Conservation (phyloP, 53 echinoderm and acorn worm species). For the Luidia sarsii region DNA sequence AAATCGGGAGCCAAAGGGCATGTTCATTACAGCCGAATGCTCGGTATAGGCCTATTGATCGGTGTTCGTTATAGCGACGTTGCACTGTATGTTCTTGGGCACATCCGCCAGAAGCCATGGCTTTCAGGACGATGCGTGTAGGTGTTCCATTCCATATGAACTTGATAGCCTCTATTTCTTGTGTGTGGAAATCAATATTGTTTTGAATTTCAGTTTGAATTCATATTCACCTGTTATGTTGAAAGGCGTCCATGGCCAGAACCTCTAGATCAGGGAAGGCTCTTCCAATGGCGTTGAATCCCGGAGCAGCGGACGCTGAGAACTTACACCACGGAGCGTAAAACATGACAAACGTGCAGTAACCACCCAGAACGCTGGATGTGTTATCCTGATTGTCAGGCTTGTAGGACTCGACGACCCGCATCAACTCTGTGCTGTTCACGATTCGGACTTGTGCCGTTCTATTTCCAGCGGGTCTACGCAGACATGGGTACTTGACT, state of each 20-base stretch:
- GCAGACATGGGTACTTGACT: constrained; percentile 33
- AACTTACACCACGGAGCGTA: constrained; percentile 90
- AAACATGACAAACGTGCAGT: constrained; percentile 88
- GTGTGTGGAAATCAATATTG: too few species aligned
- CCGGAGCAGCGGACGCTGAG: constrained; percentile 72
- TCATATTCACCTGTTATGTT: constrained; percentile 88
- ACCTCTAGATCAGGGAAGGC: constrained; percentile 78
- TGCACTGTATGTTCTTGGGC: too few species aligned
- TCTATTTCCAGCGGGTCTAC: constrained; percentile 4
- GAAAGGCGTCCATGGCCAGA: constrained; percentile 84
- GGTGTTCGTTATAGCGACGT: too few species aligned
- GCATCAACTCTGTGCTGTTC: constrained; percentile 53
- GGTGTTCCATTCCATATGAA: too few species aligned
- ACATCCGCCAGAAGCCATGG: too few species aligned
- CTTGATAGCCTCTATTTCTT: too few species aligned
- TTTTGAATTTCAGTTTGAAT: too few species aligned
- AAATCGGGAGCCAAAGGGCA: too few species aligned
- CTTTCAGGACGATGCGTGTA: too few species aligned
- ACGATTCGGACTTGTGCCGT: constrained; percentile 43
- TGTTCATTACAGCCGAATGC: too few species aligned
- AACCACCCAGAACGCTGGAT: constrained; percentile 20
- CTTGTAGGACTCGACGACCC: constrained; percentile 19
- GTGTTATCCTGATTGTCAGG: background rate
- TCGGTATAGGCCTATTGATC: too few species aligned
- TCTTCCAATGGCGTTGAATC: constrained; percentile 88